Evolutionary conservation across 2,113 vertebrate species (phyloP).

Genomic region (Budorcas taxicolor): DNA sequence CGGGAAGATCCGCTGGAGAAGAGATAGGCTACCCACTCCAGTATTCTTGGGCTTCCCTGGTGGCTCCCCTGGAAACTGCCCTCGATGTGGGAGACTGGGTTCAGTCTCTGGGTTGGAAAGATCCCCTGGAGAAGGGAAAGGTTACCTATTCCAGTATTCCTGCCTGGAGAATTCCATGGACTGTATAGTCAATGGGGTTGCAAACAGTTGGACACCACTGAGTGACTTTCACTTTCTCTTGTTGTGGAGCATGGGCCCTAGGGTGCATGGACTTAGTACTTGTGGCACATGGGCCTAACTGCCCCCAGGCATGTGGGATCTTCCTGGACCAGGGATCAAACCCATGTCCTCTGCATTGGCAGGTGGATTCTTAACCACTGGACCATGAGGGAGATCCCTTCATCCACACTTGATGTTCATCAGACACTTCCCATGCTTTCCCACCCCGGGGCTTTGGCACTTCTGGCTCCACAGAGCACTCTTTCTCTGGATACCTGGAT

Average conservation of each 20-base stretch:
- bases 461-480: background rate
- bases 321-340: background rate
- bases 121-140: background rate
- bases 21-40: background rate
- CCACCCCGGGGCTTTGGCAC: background rate
- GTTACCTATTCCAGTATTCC: background rate
- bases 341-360: background rate
- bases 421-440: background rate
- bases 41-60: background rate
- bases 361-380: background rate
- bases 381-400: background rate
- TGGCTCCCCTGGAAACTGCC: background rate
- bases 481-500: background rate
- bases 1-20: fast-evolving
- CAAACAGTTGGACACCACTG: background rate
- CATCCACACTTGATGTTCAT: background rate
- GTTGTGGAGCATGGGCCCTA: background rate
- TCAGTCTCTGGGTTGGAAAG: background rate
- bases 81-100: background rate
- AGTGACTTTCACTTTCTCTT: background rate
- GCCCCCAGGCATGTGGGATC: background rate
- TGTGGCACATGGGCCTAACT: background rate
- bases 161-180: background rate
- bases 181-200: background rate
- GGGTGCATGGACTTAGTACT: background rate